These are phyloP conservation scores for Cebidichthys violaceus DNA, from an alignment of 2,113 vertebrate species.

Conservation along the genomic window DNA sequence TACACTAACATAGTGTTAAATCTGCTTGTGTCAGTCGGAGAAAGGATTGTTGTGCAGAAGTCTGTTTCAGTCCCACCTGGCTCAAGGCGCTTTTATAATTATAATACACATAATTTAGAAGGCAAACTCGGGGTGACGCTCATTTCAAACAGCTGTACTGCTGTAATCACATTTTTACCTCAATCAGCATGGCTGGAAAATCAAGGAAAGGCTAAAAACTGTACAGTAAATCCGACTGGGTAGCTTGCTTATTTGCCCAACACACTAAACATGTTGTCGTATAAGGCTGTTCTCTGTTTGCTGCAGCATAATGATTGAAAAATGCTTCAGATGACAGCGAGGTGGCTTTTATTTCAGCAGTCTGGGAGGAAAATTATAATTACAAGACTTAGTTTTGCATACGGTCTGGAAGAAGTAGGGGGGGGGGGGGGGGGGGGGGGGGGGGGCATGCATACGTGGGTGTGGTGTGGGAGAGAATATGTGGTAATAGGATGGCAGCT, in stretches of 20 bases:
- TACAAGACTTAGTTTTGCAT: conserved; percentile 17
- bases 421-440: conserved; percentile 6
- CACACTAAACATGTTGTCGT: conserved; percentile 1
- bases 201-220: background rate
- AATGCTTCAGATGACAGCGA: conserved; percentile 30
- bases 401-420: background rate
- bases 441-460: conserved; percentile 19
- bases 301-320: background rate
- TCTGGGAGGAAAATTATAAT: conserved; percentile 12
- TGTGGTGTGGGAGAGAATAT: conserved; percentile 17
- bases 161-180: conserved; percentile 34
- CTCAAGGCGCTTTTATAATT: conserved; percentile 13
- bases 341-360: conserved; percentile 20
- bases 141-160: conserved; percentile 17
- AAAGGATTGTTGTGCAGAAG: background rate
- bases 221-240: background rate
- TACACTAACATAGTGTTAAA: background rate
- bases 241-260: conserved; percentile 12
- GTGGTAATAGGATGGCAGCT: conserved; percentile 49
- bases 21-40: conserved; percentile 9
- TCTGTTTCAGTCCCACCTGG: conserved; percentile 7
- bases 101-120: conserved; percentile 10
- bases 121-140: background rate
- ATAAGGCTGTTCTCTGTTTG: conserved; percentile 8
- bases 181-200: conserved; percentile 11